Percentiles rank a stretch among this genome's conserved stretches.
phyloP scores from a whole-genome alignment of 2,797 vertebrate genomes.

The Pseudopleuronectes americanus region DNA sequence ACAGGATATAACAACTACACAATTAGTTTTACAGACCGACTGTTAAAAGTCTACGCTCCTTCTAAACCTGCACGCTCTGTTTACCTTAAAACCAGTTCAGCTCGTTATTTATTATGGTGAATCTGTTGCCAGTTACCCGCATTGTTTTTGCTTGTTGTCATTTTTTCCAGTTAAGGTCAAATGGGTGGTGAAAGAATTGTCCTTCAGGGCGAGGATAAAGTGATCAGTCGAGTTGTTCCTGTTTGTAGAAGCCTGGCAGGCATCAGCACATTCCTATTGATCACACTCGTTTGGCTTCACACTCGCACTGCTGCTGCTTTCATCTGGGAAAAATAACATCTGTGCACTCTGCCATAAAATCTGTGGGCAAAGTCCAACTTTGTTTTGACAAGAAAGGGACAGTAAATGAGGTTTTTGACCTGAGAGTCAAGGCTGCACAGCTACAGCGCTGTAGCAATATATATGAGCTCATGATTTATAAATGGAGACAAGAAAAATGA shows the following conservation, averaged over 20 bases:
- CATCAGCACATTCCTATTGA: conserved; percentile 53
- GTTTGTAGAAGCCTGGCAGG: conserved; percentile 33
- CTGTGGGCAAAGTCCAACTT: not conserved
- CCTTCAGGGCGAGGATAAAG: conserved; percentile 1
- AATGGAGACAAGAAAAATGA: conserved; percentile 37
- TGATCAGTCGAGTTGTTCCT: conserved; percentile 39
- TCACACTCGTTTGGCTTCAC: conserved; percentile 13
- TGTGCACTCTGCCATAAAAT: conserved; percentile 32
- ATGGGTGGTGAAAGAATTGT: not conserved
- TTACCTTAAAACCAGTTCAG: not conserved
- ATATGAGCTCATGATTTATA: conserved; percentile 47
- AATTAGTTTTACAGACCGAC: no score
- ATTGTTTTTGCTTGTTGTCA: not conserved
- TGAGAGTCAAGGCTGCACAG: conserved; percentile 6
- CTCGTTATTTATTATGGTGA: not conserved
- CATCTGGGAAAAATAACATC: conserved; percentile 41
- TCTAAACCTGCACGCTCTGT: not conserved
- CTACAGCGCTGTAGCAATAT: conserved; percentile 32
- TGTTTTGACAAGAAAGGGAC: not conserved
- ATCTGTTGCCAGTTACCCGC: not conserved
- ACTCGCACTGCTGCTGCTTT: conserved; percentile 22
- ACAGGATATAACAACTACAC: no score
- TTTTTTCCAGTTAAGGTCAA: not conserved
- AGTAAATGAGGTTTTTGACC: not conserved
- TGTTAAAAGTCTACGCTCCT: no score